Evolutionary conservation across 2,888 invertebrate species (phyloP).

Genomic region (Zygothrica quintamaculata): DNA sequence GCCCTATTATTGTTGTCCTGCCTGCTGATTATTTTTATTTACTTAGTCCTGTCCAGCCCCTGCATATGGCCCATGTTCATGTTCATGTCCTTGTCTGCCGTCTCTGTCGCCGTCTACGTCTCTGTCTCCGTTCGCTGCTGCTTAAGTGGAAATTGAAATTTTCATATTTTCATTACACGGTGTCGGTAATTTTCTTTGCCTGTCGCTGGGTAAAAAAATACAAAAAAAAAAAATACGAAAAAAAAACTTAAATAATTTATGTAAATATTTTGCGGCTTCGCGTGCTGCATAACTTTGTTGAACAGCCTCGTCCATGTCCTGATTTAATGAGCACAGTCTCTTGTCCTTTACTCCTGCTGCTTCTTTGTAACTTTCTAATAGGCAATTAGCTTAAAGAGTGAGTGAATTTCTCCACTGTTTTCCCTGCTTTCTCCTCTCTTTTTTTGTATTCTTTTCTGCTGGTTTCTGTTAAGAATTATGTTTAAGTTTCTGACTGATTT

Average conservation of each 20-base stretch:
- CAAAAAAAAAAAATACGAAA: not conserved
- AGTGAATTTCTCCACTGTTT: not conserved
- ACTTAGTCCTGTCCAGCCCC: conserved; percentile 61
- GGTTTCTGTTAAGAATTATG: no score
- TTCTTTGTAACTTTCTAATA: conserved; percentile 15
- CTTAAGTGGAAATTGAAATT: conserved; percentile 75
- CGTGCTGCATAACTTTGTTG: conserved; percentile 58
- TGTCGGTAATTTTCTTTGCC: conserved; percentile 58
- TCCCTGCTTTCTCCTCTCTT: no score
- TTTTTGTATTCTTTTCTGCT: no score
- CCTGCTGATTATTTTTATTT: conserved; percentile 74
- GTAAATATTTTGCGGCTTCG: conserved; percentile 69
- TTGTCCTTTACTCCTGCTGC: not conserved
- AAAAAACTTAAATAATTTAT: conserved; percentile 66
- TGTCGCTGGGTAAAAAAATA: conserved; percentile 30
- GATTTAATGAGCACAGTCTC: conserved; percentile 39
- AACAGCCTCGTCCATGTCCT: conserved; percentile 44
- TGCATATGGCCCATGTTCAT: conserved; percentile 32
- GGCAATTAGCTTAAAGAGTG: conserved; percentile 32
- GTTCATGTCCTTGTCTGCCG: conserved; percentile 14
- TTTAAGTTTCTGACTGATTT: no score
- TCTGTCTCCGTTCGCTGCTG: conserved; percentile 15
- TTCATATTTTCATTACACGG: conserved; percentile 73
- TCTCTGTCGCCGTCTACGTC: no score
- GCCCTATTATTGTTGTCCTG: conserved; percentile 60